A percentile compares a stretch with the other conserved stretches of the same genome.
Evolutionary conservation across 2,888 invertebrate genomes (phyloP).

Genomic region (Synanthedon andrenaeformis): DNA sequence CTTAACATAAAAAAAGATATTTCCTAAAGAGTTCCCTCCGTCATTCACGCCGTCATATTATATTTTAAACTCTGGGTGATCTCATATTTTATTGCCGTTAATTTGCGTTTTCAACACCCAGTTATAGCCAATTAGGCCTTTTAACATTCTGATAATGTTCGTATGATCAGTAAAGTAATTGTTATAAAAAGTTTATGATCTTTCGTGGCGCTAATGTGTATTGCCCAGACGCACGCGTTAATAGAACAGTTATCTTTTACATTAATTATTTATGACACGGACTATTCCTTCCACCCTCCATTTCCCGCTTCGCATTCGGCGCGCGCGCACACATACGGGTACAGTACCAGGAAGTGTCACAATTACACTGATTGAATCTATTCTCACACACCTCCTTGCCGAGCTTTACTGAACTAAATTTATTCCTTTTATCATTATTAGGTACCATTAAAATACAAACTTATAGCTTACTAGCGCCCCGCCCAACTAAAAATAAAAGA

Average conservation of each 20-base stretch:
- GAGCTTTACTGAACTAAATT: slow-evolving; percentile 12
- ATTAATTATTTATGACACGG: slow-evolving; percentile 20
- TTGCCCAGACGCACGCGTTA: slow-evolving; percentile 28
- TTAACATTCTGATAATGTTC: slow-evolving; percentile 1
- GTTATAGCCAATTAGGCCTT: background rate
- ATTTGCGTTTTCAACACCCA: too few species aligned
- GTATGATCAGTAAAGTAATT: background rate
- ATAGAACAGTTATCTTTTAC: slow-evolving; percentile 38
- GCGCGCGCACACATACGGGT: slow-evolving; percentile 33
- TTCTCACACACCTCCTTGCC: slow-evolving; percentile 30
- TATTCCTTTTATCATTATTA: background rate
- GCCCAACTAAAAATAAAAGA: too few species aligned
- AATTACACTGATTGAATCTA: slow-evolving; percentile 49
- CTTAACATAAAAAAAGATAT: too few species aligned
- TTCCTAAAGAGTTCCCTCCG: too few species aligned
- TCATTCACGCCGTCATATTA: too few species aligned
- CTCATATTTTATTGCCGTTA: too few species aligned
- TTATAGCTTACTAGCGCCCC: too few species aligned
- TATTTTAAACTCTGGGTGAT: too few species aligned
- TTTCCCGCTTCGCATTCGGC: slow-evolving; percentile 5
- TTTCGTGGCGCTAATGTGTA: slow-evolving; percentile 18
- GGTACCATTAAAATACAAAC: too few species aligned
- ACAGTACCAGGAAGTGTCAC: slow-evolving; percentile 33
- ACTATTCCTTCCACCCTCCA: background rate
- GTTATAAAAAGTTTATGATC: background rate